Base-by-base conservation (phyloP, 2,797 vertebrate genomes). In the Kryptopterus vitreolus region DNA sequence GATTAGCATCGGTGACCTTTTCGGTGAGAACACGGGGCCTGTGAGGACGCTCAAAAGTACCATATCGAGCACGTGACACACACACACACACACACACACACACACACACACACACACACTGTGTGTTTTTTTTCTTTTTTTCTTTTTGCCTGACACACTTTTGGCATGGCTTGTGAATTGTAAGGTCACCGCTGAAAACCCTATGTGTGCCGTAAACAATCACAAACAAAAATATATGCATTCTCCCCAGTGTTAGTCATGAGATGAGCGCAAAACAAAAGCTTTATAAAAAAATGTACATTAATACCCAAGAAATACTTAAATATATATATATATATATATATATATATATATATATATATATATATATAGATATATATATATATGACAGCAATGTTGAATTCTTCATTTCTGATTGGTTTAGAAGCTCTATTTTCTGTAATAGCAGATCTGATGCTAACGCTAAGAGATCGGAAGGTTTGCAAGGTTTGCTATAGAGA, bases 1-100 rank as follows among this genome's bases (percentile, higher is more conserved):
- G 62, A 78, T 55, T 55, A 68, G 66, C 62, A 78, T 53, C 57
- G 15, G 52, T 76, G 55, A 18, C 68, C 12, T 74, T n/a, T 74
- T 58, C n/a, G 18, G 50, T 2, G 53, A 74, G 55, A 58, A 38
- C 48, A 71, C 52, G 38, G 31, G 7, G 38, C 38, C 38, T 43
- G 38, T 43, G 38, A 13, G 70, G 2, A 31, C 70, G n/a, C 70
- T 55, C 70, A 55, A 31, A 38, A 55, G 52, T 35, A 35, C 31
- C 31, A 57, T 55, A 43, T 26, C 15, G 4, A 58, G 31, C 50
- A n/a, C 16, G 38, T 10, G 43, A 46, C 43, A 26, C 48, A n/a
- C 46, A 50, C 46, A 50, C 38, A 26, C 46, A 26, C 12, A 16
- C 11, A n/a, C 46, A 50, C 46, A 50, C 38, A 26, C 46, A 26